These are phyloP conservation scores for Epinephelus cyanopodus DNA, from an alignment of 2,113 vertebrate species.

Conservation along the genomic window DNA sequence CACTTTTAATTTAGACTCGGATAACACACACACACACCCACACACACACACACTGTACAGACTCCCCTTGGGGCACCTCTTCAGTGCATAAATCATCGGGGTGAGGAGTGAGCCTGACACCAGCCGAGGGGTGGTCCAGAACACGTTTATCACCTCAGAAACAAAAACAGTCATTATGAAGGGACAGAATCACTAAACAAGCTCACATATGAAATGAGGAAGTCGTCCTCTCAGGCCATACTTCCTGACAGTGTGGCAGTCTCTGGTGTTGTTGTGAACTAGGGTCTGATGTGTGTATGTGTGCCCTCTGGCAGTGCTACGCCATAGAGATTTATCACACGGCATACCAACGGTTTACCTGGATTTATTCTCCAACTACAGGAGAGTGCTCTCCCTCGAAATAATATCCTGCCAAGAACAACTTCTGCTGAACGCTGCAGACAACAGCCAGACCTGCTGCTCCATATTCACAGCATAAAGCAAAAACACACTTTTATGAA, in stretches of 20 bases:
- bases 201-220: slow-evolving; percentile 23
- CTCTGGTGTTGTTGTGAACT: slow-evolving; percentile 48
- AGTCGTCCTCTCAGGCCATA: slow-evolving; percentile 37
- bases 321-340: slow-evolving; percentile 73
- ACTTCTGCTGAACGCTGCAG: slow-evolving; percentile 74
- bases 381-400: slow-evolving; percentile 70
- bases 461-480: slow-evolving; percentile 34
- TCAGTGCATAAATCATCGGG: slow-evolving; percentile 49
- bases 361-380: slow-evolving; percentile 78
- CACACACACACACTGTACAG: slow-evolving; percentile 21
- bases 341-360: slow-evolving; percentile 82
- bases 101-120: slow-evolving; percentile 57
- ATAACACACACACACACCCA: neutral
- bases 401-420: slow-evolving; percentile 82
- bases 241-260: slow-evolving; percentile 29
- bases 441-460: slow-evolving; percentile 54
- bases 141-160: slow-evolving; percentile 59
- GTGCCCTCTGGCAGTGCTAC: slow-evolving; percentile 73
- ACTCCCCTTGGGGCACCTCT: slow-evolving; percentile 36
- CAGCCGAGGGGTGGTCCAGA: slow-evolving; percentile 56
- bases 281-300: slow-evolving; percentile 49
- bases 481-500: slow-evolving; percentile 43
- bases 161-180: slow-evolving; percentile 65
- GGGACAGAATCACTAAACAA: slow-evolving; percentile 57
- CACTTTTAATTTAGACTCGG: slow-evolving; percentile 17